Percentiles rank a stretch among this genome's conserved stretches.
Evolutionary conservation across 2,888 invertebrate genomes (phyloP).

Genomic region (Aporophyla lueneburgensis): DNA sequence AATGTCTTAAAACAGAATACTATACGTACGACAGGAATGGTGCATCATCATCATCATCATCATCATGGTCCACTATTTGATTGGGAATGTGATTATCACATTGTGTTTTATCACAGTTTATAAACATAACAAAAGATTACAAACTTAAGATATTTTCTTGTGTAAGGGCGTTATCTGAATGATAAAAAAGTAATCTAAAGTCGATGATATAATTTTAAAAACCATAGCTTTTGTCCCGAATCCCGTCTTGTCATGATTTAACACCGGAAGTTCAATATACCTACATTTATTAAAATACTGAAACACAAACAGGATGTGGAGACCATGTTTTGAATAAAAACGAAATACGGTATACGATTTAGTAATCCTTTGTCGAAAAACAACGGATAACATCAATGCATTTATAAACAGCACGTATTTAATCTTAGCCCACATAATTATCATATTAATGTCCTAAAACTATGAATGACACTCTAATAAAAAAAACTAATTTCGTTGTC

Average conservation of each 20-base stretch:
- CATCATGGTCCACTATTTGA: background rate
- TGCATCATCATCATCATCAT: background rate
- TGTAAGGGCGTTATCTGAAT: constrained; percentile 6
- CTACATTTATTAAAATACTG: background rate
- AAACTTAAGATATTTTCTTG: background rate
- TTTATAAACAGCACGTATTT: background rate
- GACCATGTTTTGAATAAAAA: constrained; percentile 21
- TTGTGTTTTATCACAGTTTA: constrained; percentile 5
- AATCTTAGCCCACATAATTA: background rate
- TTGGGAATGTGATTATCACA: background rate
- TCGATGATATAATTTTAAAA: constrained; percentile 5
- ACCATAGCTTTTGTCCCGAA: background rate
- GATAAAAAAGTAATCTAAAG: constrained; percentile 12
- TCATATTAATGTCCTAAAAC: background rate
- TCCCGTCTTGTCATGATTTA: background rate
- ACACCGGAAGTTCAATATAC: background rate
- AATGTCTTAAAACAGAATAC: background rate
- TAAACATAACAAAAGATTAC: constrained; percentile 16
- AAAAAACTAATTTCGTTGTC: background rate
- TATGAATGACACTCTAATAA: background rate
- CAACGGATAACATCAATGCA: background rate
- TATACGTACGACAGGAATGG: background rate
- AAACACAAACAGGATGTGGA: constrained; percentile 27
- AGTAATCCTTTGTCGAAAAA: background rate
- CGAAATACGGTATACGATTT: background rate